These are phyloP conservation scores for Ursus arctos DNA, from an alignment of 2,113 vertebrate species.

Conservation along the genomic window DNA sequence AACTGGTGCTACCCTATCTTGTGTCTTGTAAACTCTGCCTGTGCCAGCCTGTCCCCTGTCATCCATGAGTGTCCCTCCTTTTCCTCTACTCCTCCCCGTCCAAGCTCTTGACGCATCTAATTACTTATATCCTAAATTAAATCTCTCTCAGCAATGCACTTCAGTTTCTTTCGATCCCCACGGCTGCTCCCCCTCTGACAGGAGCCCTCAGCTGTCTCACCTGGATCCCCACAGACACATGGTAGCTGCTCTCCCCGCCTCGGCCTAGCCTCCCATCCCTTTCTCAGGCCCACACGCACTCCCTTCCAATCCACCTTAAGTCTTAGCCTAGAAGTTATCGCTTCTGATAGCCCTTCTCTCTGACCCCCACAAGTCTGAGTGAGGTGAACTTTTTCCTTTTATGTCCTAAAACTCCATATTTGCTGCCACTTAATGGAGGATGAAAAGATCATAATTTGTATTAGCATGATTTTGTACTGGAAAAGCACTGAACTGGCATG, in stretches of 20 bases:
- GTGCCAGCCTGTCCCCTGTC: neutral
- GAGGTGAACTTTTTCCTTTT: neutral
- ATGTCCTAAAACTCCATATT: neutral
- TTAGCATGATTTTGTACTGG: neutral
- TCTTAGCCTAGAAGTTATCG: neutral
- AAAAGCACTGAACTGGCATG: neutral
- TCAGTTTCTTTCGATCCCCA: neutral
- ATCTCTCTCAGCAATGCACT: neutral
- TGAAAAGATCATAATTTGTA: neutral
- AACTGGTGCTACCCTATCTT: neutral
- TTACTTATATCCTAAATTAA: neutral
- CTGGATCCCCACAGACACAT: neutral
- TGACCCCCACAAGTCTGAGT: neutral
- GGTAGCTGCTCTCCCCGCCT: neutral
- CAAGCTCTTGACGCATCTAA: neutral
- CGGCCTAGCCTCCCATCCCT: neutral
- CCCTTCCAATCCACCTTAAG: neutral
- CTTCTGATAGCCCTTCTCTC: neutral
- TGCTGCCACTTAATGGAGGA: neutral
- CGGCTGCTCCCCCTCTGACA: too few species aligned
- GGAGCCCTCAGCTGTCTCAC: neutral
- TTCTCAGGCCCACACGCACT: neutral
- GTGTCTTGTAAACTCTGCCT: neutral
- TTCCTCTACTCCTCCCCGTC: neutral
- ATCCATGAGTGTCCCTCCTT: neutral